Conservation (phyloP, 2,888 invertebrate species). For the Athrips mouffetella region DNA sequence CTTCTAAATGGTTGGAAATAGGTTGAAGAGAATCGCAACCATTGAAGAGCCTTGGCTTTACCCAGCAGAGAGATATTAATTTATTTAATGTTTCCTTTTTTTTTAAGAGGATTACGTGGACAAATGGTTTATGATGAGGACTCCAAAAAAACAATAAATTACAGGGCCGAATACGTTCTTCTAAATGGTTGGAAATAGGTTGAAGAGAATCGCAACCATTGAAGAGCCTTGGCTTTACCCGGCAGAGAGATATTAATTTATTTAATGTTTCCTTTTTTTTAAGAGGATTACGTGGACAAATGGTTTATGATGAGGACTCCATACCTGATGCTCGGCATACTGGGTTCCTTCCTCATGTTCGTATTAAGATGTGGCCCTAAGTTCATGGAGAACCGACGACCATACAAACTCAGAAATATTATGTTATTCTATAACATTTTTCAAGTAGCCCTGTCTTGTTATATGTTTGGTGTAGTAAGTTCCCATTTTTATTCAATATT, state of each 20-base stretch:
- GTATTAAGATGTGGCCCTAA: conserved; percentile 83
- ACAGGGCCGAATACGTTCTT: no score
- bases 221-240: no score
- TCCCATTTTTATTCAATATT: conserved; percentile 10
- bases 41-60: no score
- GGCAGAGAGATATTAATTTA: background rate
- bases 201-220: no score
- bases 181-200: no score
- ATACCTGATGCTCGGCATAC: conserved; percentile 74
- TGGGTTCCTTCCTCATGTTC: conserved; percentile 80
- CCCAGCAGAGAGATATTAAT: background rate
- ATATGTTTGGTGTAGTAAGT: conserved; percentile 72
- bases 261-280: conserved; percentile 16
- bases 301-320: conserved; percentile 83
- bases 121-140: conserved; percentile 80
- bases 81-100: background rate
- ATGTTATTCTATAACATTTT: conserved; percentile 81
- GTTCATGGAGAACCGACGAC: conserved; percentile 81
- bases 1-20: no score
- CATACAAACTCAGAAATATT: conserved; percentile 78
- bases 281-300: conserved; percentile 43
- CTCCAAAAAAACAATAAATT: no score
- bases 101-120: conserved; percentile 45
- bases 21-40: no score
- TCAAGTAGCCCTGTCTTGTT: conserved; percentile 79